A percentile compares a stretch with the other conserved stretches of the same genome.
These are phyloP conservation scores for Bos indicus DNA, from an alignment of 2,113 vertebrate genomes.

Conservation along the genomic window DNA sequence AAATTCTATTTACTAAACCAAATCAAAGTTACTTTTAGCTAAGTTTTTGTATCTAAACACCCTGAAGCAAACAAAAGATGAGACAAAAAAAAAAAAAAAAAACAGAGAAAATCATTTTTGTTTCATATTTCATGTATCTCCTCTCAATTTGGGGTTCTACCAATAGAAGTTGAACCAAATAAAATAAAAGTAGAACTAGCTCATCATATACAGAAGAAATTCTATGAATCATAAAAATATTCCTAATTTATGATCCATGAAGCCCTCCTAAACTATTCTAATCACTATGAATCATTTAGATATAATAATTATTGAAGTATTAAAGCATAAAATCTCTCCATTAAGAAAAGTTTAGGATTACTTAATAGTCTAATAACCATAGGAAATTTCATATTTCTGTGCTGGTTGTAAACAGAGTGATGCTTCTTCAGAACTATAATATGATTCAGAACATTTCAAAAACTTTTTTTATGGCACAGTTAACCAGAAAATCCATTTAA, in stretches of 20 bases:
- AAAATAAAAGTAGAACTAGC: slow-evolving; percentile 13
- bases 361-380: not conserved
- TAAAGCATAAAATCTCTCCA: slow-evolving; percentile 52
- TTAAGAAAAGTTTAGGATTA: slow-evolving; percentile 40
- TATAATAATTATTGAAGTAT: slow-evolving; percentile 44
- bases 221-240: slow-evolving; percentile 35
- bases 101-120: not conserved
- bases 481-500: slow-evolving; percentile 77
- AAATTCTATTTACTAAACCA: not conserved
- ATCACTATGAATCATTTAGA: slow-evolving; percentile 49
- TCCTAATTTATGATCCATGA: slow-evolving; percentile 53
- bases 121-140: not conserved
- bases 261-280: slow-evolving; percentile 5
- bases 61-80: not conserved
- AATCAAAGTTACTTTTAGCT: not conserved
- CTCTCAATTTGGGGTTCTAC: not conserved
- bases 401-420: not conserved
- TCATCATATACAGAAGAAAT: not conserved
- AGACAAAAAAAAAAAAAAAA: not conserved
- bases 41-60: not conserved
- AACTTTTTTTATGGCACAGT: slow-evolving; percentile 60
- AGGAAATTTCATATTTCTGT: not conserved
- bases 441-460: slow-evolving; percentile 75
- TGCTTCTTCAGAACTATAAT: slow-evolving; percentile 65
- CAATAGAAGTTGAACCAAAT: not conserved